Base-by-base conservation (phyloP, 2,888 invertebrate genomes). In the Mayetiola destructor region DNA sequence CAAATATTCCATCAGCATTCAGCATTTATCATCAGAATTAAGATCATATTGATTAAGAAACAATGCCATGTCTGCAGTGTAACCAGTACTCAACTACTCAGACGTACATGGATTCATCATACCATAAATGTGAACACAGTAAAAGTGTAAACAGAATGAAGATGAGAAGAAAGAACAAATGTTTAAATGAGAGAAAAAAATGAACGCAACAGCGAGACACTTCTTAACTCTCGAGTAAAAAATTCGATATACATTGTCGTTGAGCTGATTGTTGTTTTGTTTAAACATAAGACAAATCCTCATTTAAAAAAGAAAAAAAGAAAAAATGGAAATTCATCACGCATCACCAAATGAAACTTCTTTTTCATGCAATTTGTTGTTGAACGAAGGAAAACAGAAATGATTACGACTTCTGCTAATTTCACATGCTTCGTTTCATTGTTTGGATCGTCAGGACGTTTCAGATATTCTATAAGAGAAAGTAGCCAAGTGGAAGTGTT, bases 21-120 rank as follows among this genome's bases (percentile, higher is more conserved):
- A 48, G 27, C 48, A 48, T 48, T 48, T 48, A 48, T 48, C 48
- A 48, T 48, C 27, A 48, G 27, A 48, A 48, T 48, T 48, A 48
- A 48, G 27, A 27, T 48, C 48, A 48, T 27, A 48, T 48, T 27
- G n/a, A 27, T 27, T n/a, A n/a, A n/a, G n/a, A n/a, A n/a, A 27
- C 48, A 48, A 27, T 12, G 4, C n/a, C 2, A 1, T 4, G 23
- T 27, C 48, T n/a, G 48, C 27, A 14, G 48, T 27, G 48, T 9
- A n/a, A 16, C 27, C 48, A n/a, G n/a, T n/a, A n/a, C n/a, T n/a
- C n/a, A n/a, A n/a, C n/a, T n/a, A n/a, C n/a, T n/a, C n/a, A n/a
- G n/a, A n/a, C 27, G 48, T n/a, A 27, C 27, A 48, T 48, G 18
- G n/a, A 27, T n/a, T n/a, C 27, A 48, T 48, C 48, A 48, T 48